Evolutionary conservation across 2,797 vertebrate species (phyloP), one percentile per base, ranked within the genome.

Genomic region (Rhincodon typus): DNA sequence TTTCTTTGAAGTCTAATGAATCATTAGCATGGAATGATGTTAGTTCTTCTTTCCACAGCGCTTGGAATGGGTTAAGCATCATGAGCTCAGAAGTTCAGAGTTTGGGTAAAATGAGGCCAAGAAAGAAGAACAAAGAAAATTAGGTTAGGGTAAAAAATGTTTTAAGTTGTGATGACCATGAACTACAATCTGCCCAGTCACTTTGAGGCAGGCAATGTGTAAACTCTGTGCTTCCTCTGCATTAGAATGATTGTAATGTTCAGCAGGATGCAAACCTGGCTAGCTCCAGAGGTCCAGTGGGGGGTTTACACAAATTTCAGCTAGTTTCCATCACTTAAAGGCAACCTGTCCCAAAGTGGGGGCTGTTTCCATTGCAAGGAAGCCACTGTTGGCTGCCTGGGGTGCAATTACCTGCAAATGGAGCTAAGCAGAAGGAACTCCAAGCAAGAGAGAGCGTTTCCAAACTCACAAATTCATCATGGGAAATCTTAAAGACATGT

Each of bases 81-180:
- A 84, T 46, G 82, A 84, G 79, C 79, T 82, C 79, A n/a, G 53
- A 15, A n/a, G 19, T 84, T 67, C 62, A 42, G 34, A 7, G 38
- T n/a, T 67, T 93, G 90, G 67, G 7, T 93, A 67, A 69, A 7
- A 93, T 93, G n/a, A 93, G n/a, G 67, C n/a, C 62, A 42, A 93
- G 62, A 93, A 62, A 38, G 42, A 42, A 38, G n/a, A 13, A 69
- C 5, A 84, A 42, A 77, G 53, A 87, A 90, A 62, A 34, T 8
- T 88, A 38, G 13, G 27, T 74, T n/a, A 30, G 12, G 74, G 12
- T 27, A n/a, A 79, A 79, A 79, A 15, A 12, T n/a, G 10, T 79
- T n/a, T 77, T 34, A 30, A n/a, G 72, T 77, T 7, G 10, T 77
- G 72, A 12, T 30, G 23, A 77, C 34, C 72, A 13, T 34, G 30